Conservation (phyloP, 2,797 vertebrate species). For the Smutsia gigantea region DNA sequence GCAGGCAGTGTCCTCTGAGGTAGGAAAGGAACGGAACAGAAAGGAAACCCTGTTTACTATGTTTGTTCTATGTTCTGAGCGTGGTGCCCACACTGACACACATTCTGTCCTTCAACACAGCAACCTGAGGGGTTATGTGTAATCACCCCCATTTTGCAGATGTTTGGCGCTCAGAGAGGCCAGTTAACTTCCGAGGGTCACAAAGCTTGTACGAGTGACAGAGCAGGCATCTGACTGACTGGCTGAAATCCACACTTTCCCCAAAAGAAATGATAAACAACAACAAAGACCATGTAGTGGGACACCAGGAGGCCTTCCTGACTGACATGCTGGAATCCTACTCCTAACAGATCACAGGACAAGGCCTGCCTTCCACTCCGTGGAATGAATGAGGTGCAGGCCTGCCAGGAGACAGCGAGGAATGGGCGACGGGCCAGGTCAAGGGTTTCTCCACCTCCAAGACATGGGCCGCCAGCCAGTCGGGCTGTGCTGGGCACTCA, state of each 20-base stretch:
- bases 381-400: not conserved
- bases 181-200: not conserved
- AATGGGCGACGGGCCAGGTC: conserved; percentile 21
- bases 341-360: not conserved
- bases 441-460: not conserved
- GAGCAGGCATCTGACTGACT: not conserved
- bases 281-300: not conserved
- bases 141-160: not conserved
- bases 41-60: not conserved
- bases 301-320: not conserved
- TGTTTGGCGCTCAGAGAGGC: not conserved
- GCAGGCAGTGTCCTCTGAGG: not conserved
- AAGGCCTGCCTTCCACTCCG: not conserved
- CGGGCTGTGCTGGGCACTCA: conserved; percentile 10
- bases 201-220: not conserved
- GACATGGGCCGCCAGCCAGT: conserved; percentile 20
- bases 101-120: not conserved
- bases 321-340: not conserved
- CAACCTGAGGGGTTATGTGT: not conserved
- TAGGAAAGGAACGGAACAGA: not conserved
- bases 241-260: not conserved
- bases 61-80: not conserved
- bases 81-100: rapidly evolving
- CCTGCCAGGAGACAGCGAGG: not conserved
- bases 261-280: not conserved